These are phyloP conservation scores for Conchocele bisecta DNA, from an alignment of 2,888 invertebrate genomes.

Conservation along the genomic window DNA sequence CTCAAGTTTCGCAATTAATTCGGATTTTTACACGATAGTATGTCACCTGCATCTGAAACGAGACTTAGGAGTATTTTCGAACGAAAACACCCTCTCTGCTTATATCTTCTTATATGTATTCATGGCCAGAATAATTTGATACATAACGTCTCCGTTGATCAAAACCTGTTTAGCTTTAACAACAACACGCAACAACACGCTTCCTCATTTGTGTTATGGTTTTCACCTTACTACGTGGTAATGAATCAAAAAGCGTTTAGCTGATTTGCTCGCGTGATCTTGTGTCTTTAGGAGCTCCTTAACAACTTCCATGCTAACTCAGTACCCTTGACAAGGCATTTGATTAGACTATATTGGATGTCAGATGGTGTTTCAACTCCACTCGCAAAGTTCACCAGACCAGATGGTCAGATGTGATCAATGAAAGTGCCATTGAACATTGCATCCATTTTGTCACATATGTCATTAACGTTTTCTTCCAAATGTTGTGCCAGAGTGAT, in stretches of 20 bases:
- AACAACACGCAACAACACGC: no score
- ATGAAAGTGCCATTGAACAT: not conserved
- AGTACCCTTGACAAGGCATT: no score
- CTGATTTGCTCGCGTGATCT: not conserved
- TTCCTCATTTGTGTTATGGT: not conserved
- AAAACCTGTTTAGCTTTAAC: not conserved
- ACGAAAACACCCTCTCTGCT: slow-evolving; percentile 4
- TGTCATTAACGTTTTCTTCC: not conserved
- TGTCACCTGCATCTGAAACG: not conserved
- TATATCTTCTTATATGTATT: slow-evolving; percentile 11
- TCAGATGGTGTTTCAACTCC: not conserved
- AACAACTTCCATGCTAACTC: no score
- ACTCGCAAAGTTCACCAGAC: not conserved
- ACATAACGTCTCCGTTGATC: slow-evolving; percentile 1
- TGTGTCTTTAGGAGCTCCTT: no score
- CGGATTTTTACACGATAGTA: not conserved
- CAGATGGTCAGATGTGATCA: not conserved
- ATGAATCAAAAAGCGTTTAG: not conserved
- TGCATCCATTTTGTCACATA: not conserved
- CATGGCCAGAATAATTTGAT: not conserved
- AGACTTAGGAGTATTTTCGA: slow-evolving; percentile 5
- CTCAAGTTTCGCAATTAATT: not conserved
- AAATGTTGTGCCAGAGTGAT: not conserved
- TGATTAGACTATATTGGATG: not conserved
- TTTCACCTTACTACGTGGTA: not conserved